A percentile compares a stretch with the other conserved stretches of the same genome.
Evolutionary conservation across 2,797 vertebrate species (phyloP).

Genomic region (Fistularia tabacaria): DNA sequence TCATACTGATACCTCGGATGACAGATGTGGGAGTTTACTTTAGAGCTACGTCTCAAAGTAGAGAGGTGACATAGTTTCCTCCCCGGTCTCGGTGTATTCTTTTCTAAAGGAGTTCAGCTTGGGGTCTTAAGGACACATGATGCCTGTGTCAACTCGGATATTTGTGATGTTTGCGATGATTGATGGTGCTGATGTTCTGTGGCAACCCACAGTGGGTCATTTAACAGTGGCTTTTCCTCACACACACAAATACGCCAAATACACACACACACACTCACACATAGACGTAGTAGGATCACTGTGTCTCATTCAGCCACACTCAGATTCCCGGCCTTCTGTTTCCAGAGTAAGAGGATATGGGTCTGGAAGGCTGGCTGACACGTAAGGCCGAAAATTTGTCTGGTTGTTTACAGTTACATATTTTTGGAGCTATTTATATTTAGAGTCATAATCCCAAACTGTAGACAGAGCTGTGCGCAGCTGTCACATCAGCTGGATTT

Average conservation of each 20-base stretch:
- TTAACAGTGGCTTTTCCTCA: too few relatives aligned
- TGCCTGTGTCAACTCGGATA: too few relatives aligned
- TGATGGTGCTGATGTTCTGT: too few relatives aligned
- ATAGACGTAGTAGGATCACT: slow-evolving; percentile 23
- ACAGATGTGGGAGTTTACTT: too few relatives aligned
- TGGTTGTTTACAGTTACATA: slow-evolving; percentile 31
- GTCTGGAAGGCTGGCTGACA: slow-evolving; percentile 18
- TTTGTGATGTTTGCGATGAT: too few relatives aligned
- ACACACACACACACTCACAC: not conserved
- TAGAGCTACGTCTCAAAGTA: too few relatives aligned
- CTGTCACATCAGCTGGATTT: slow-evolving; percentile 25
- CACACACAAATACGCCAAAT: slow-evolving; percentile 4
- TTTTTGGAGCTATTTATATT: slow-evolving; percentile 17
- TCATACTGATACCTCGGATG: too few relatives aligned
- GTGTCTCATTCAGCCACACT: slow-evolving; percentile 22
- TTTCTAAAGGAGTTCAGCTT: too few relatives aligned
- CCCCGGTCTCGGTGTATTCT: too few relatives aligned
- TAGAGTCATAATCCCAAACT: slow-evolving; percentile 25
- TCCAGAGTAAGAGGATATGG: slow-evolving; percentile 36
- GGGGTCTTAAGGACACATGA: too few relatives aligned
- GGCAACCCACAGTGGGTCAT: too few relatives aligned
- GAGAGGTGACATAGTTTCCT: too few relatives aligned
- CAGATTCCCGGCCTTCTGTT: slow-evolving; percentile 23
- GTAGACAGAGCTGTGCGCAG: slow-evolving; percentile 12
- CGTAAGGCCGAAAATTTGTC: slow-evolving; percentile 23